These are phyloP conservation scores for Caenorhabditis angaria DNA, from an alignment of 2,888 invertebrate species.

Conservation along the genomic window DNA sequence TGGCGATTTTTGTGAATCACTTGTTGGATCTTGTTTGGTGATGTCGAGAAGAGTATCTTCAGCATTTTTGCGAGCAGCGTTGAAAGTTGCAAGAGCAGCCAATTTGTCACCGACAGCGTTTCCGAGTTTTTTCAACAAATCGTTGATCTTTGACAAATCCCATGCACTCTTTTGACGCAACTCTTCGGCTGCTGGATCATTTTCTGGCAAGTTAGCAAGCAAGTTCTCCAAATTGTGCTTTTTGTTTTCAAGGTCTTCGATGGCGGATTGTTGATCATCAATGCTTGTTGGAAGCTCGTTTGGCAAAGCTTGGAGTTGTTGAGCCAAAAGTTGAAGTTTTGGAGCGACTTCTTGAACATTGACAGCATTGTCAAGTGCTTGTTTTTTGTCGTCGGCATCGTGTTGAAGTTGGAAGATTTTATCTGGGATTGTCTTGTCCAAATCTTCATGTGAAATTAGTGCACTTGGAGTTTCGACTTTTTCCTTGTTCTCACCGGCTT, in stretches of 20 bases:
- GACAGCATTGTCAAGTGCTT: constrained; percentile 26
- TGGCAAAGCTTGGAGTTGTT: constrained; percentile 36
- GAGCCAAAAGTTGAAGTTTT: constrained; percentile 31
- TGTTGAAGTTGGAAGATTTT: constrained; percentile 8
- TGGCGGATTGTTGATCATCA: constrained; percentile 40
- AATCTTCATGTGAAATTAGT: constrained; percentile 19
- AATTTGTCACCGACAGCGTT: constrained; percentile 54
- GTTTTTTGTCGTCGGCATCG: constrained; percentile 23
- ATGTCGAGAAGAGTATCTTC: constrained; percentile 49
- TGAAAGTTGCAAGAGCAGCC: constrained; percentile 55
- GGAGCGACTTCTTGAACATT: constrained; percentile 37
- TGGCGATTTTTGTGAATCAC: constrained; percentile 21
- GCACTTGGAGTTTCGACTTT: constrained; percentile 8
- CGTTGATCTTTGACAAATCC: constrained; percentile 49
- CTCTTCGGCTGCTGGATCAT: constrained; percentile 37
- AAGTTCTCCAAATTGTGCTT: constrained; percentile 42
- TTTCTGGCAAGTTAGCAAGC: constrained; percentile 33
- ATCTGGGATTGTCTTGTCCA: constrained; percentile 19
- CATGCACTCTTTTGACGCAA: constrained; percentile 44
- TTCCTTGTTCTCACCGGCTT: constrained; percentile 18
- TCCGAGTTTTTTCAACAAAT: constrained; percentile 44
- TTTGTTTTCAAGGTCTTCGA: constrained; percentile 41
- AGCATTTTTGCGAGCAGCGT: constrained; percentile 50
- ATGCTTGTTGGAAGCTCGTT: constrained; percentile 25
- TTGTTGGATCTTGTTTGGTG: constrained; percentile 16